A percentile compares a stretch with the other conserved stretches of the same genome.
Conservation (phyloP, 1,140 invertebrate species). For the Cotesia vestalis region DNA sequence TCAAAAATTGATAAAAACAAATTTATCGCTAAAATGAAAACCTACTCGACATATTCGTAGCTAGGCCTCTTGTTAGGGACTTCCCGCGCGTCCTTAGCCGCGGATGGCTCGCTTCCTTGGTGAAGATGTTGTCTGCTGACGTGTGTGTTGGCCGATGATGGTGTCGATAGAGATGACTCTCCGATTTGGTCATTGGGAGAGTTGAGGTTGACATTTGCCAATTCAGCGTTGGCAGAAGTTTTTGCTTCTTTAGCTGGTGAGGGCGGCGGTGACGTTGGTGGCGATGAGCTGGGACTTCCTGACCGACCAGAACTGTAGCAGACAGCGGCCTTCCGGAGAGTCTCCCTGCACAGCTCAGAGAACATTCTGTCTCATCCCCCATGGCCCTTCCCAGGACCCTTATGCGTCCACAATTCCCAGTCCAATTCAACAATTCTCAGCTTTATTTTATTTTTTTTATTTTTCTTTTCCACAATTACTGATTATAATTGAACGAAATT, state of each 20-base stretch:
- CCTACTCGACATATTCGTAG: constrained; percentile 55
- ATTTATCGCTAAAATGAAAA: constrained; percentile 36
- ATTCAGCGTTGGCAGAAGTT: constrained; percentile 51
- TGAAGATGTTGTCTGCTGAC: constrained; percentile 13
- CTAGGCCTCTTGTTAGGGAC: constrained; percentile 41
- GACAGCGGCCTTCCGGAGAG: constrained; percentile 68
- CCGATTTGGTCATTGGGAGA: constrained; percentile 41
- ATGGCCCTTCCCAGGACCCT: constrained; percentile 61
- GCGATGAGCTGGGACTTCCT: constrained; percentile 61
- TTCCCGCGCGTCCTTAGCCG: constrained; percentile 41
- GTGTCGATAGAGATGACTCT: constrained; percentile 34
- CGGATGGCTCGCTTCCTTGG: constrained; percentile 23
- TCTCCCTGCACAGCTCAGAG: constrained; percentile 72
- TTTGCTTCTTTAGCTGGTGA: constrained; percentile 62
- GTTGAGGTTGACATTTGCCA: constrained; percentile 57
- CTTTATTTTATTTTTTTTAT: neutral
- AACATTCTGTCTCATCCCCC: constrained; percentile 67
- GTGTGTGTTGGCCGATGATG: constrained; percentile 11
- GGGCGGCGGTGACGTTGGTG: constrained; percentile 61
- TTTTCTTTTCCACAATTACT: neutral
- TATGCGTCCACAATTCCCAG: neutral
- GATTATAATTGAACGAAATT: too few relatives aligned
- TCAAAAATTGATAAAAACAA: constrained; percentile 2
- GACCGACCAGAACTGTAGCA: constrained; percentile 64
- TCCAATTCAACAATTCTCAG: neutral